Evolutionary conservation across 2,888 invertebrate species (phyloP), one percentile per base, ranked within the genome.

Genomic region (Polymixis lichenea): DNA sequence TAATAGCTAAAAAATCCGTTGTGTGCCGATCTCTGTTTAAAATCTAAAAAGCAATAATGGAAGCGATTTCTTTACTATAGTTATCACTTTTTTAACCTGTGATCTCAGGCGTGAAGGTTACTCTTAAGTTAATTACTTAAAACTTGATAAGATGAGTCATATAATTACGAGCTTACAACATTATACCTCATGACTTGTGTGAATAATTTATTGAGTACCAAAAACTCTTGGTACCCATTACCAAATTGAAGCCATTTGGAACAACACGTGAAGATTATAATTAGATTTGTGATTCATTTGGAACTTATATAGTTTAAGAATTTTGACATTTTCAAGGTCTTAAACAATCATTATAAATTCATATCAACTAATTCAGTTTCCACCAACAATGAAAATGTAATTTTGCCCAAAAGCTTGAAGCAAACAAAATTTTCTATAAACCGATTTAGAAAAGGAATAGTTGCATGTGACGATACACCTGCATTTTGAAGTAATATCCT

Each of bases 21-120:
- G n/a, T n/a, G n/a, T n/a, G n/a, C n/a, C n/a, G 2, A 15, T 19
- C 25, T 32, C 8, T 38, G 15, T 7, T 64, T 38, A 65, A 72
- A 60, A 73, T 22, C 19, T 32, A 25, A 53, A 38, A 61, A 51
- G 19, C 13, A 51, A 32, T 53, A 79, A 55, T 61, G 25, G 15
- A 61, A 53, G 11, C 6, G 2, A 69, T 69, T 68, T 69, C 60
- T 43, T 19, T 32, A 43, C 0, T 38, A 28, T 32, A 43, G 38
- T 67, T 64, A 58, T 8, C 38, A 0, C 74, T 74, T 74, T 62
- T 69, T 61, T 68, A 55, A 69, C 49, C 28, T 58, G 28, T 64
- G 61, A 69, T 69, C 58, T 60, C 15, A 62, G 1, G 32, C 77
- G 55, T 80, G 77, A 83, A 83, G 83, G 83, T 77, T 80, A 83